Evolutionary conservation across 1,140 invertebrate species (phyloP), one percentile per base, ranked within the genome.

Genomic region (Aphaenogaster rudis): DNA sequence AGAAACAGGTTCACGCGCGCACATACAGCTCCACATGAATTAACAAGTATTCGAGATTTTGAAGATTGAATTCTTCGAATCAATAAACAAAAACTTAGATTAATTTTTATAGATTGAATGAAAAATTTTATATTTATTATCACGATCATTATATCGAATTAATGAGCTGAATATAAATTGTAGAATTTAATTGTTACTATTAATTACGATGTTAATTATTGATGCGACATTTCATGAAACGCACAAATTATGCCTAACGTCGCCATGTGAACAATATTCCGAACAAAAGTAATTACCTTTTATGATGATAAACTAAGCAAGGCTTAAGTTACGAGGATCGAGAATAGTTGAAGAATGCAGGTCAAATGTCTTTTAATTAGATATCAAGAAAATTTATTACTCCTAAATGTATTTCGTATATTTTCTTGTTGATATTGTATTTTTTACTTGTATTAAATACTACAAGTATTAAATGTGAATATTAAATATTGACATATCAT

Each of bases 181-280:
- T 5, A 21, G 13, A 48, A 71, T 67, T 67, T 21, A 67, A 8
- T 67, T 45, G n/a, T 11, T 66, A 66, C 3, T 66, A n/a, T 42
- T 67, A 67, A 67, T 45, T 67, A 45, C 11, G 11, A n/a, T 66
- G 17, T 15, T 33, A 33, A 61, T 61, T n/a, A 39, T 64, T 39
- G n/a, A 57, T 36, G 21, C 28, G 15, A 52, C 7, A 9, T 72
- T 74, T 42, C 21, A 67, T 39, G 21, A 69, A 15, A 71, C 28
- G 48, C 63, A 81, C 64, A 81, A 78, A 81, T 63, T 80, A 66
- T 15, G 13, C 13, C 48, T 80, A 80, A 71, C 7, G 21, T 71
- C 17, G 78, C 9, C n/a, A 15, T 17, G 48, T 36, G 48, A 80
- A 80, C 78, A 80, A 69, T 21, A 52, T 8, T 39, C 21, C 61